A percentile compares a stretch with the other conserved stretches of the same genome.
phyloP scores from a whole-genome alignment of 2,797 vertebrate species.

The Varecia variegata region DNA sequence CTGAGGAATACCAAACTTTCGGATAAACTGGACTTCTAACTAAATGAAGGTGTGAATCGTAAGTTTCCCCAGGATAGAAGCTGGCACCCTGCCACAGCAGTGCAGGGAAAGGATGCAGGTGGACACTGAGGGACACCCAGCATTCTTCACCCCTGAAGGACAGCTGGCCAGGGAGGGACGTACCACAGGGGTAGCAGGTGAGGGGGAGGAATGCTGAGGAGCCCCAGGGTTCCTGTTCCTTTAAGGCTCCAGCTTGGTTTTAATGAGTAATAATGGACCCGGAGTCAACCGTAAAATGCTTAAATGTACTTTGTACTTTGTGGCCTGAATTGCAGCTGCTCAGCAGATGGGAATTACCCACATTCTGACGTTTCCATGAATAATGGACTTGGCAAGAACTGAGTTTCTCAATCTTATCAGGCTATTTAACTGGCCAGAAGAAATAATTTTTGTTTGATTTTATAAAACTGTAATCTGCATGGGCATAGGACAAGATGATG shows the following conservation, averaged over 20 bases:
- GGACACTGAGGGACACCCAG: background rate
- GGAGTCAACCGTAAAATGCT: background rate
- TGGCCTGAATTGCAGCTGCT: conserved; percentile 5
- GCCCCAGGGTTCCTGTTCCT: background rate
- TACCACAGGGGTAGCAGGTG: background rate
- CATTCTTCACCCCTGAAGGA: background rate
- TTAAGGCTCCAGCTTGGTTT: background rate
- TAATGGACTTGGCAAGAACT: conserved; percentile 2
- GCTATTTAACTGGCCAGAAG: background rate
- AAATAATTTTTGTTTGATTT: background rate
- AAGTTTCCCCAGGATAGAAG: background rate
- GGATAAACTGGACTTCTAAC: background rate
- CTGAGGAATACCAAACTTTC: background rate
- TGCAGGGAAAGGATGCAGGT: too few species aligned
- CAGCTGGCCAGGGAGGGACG: background rate
- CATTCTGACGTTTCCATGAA: background rate
- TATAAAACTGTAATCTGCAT: background rate
- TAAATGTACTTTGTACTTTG: conserved; percentile 58
- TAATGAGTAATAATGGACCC: background rate
- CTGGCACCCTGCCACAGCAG: background rate
- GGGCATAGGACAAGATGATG: background rate
- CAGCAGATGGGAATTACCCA: conserved; percentile 45
- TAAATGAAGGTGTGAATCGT: background rate
- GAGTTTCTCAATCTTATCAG: conserved; percentile 22
- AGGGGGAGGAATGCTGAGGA: too few species aligned